Base-by-base conservation (phyloP, 64 coral and sea anemone species). In the Montipora capricornis region DNA sequence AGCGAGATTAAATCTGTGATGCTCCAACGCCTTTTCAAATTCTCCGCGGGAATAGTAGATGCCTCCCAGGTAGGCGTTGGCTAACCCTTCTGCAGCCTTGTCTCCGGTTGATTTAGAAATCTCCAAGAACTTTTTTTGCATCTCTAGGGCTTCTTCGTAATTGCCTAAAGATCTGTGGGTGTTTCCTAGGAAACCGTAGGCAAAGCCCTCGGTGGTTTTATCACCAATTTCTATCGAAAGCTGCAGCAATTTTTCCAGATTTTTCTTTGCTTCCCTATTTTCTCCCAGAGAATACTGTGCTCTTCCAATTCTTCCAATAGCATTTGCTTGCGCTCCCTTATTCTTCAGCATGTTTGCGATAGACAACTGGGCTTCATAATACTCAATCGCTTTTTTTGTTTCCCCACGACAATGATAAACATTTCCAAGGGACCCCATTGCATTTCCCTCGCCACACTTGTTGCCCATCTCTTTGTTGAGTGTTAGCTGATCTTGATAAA, bases 351-450 rank as follows among this genome's bases (percentile, higher is more conserved):
- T 47, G 8, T 83, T 67, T 67, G 58, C 59, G 58, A 83, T 83
- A 47, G 11, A 17, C 22, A 83, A 26, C 2, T 68, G 26, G 58
- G 22, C 59, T 68, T 83, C 80, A 68, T 83, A 83, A 83, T 44
- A 6, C 15, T 26, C 80, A 83, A 83, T 66, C 11, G 80, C 80
- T 68, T 67, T 83, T 67, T 26, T 45, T 67, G 58, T 67, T 66
- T 67, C 0, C 0, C 80, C 80, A 46, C 22, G 80, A 67, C 58
- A 83, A 47, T 67, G 59, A 46, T 83, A 95, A 29, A 62, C 46
- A 61, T 17, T 58, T 71, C 93, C 93, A 58, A 95, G 49, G 81
- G 83, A 58, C 15, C 73, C 79, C 19, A 69, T 60, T 14, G 78
- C 80, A 6, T 61, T 13, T 67, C 78, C 64, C 44, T 90, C 80